phyloP scores from a whole-genome alignment of 2,888 invertebrate species.

The Tipula lateralis region DNA sequence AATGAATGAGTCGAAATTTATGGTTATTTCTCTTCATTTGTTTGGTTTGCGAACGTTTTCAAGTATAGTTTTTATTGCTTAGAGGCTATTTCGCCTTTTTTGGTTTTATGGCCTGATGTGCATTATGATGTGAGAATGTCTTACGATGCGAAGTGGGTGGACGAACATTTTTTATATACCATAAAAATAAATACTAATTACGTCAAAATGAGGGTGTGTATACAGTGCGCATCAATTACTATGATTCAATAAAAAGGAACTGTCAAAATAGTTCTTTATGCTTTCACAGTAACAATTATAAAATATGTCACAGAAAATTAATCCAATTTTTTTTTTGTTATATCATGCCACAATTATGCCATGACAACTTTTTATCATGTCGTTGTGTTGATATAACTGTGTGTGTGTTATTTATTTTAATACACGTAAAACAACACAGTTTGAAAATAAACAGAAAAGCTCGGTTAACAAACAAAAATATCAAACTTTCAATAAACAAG shows the following conservation, averaged over 20 bases:
- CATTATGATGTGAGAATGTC: neutral
- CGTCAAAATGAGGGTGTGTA: neutral
- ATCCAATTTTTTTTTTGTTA: too few relatives aligned
- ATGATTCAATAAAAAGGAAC: neutral
- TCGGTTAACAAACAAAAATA: neutral
- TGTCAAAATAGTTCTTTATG: neutral
- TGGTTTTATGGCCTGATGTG: neutral
- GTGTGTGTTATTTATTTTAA: neutral
- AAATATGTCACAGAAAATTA: neutral
- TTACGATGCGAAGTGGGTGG: neutral
- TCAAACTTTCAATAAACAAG: neutral
- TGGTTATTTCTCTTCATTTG: neutral
- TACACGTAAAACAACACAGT: neutral
- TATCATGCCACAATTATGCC: neutral
- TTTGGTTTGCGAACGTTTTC: neutral
- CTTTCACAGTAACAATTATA: neutral
- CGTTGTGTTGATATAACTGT: neutral
- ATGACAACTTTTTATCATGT: neutral
- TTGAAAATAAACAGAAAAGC: neutral
- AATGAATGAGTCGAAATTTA: conserved; percentile 1
- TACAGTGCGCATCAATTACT: neutral
- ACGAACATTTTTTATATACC: neutral
- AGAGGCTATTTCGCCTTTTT: neutral
- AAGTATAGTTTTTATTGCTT: neutral
- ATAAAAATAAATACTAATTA: neutral